Evolutionary conservation across 2,113 vertebrate species (phyloP), one percentile per base, ranked within the genome.

Genomic region (Beaufortia kweichowensis): DNA sequence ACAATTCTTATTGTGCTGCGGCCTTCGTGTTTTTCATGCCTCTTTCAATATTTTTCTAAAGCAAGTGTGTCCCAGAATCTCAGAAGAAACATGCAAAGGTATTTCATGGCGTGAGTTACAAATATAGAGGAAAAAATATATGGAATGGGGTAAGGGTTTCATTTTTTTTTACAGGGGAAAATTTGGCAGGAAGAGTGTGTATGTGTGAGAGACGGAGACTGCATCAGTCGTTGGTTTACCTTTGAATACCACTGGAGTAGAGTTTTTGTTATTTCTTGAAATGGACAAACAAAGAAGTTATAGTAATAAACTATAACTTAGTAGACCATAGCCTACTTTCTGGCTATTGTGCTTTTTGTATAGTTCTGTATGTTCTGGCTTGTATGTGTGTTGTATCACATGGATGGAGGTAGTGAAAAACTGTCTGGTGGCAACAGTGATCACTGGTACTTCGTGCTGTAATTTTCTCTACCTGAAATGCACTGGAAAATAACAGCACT

Each of bases 51-150:
- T 21, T 19, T 53, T 50, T 50, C 17, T 19, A 50, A 14, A n/a
- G 48, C 48, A 50, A n/a, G 48, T 50, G 48, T 50, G 48, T 50
- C 48, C 48, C 17, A 50, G 19, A 50, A 50, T 80, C 70, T 72
- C 66, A 66, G 72, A 82, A 82, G 86, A 86, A 80, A 77, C 64
- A 71, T 0, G 85, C 89, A 87, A 89, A 86, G 83, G 60, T 82
- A 46, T 62, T 69, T 70, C 41, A 17, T 28, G 28, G 60, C 75
- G 65, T 69, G 39, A 80, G 57, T 79, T 83, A 61, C 24, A 61
- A 65, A 78, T 70, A 65, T 41, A 76, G 60, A 21, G 26, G 17
- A 60, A 56, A 63, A 48, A 7, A 53, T 60, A 23, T 35, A 24
- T 24, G 39, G 2, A 29, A 15, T 2, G 19, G 48, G 46, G 26